Conservation (phyloP, 2,888 invertebrate genomes). For the Hydriomena furcata region DNA sequence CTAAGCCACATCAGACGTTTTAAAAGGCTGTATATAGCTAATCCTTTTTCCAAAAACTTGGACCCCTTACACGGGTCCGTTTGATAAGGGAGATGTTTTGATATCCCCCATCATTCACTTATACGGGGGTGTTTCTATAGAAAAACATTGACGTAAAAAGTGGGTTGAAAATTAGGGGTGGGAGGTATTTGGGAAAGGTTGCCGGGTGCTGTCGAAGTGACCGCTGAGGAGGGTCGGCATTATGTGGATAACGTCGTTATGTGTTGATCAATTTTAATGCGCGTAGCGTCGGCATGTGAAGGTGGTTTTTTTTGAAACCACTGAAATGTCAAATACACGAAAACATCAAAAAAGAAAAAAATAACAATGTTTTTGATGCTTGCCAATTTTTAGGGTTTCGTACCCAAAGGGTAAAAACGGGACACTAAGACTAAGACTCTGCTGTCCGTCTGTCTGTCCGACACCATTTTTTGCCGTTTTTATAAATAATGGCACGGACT, state of each 20-base stretch:
- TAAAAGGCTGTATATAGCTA: slow-evolving; percentile 66
- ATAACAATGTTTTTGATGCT: no score
- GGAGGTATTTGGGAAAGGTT: slow-evolving; percentile 66
- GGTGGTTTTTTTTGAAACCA: slow-evolving; percentile 4
- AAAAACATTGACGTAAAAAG: slow-evolving; percentile 84
- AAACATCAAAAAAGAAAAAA: no score
- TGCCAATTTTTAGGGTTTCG: no score
- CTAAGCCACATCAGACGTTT: slow-evolving; percentile 48
- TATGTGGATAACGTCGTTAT: slow-evolving; percentile 81
- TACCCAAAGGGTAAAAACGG: no score
- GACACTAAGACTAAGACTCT: no score
- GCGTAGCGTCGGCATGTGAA: slow-evolving; percentile 48
- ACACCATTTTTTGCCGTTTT: no score
- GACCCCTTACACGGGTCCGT: slow-evolving; percentile 50
- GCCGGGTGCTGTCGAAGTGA: slow-evolving; percentile 79
- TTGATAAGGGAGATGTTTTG: slow-evolving; percentile 80
- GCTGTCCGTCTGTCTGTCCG: no score
- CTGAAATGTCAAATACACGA: not conserved
- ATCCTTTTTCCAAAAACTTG: slow-evolving; percentile 78
- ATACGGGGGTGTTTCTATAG: slow-evolving; percentile 68
- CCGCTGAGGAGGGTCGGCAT: slow-evolving; percentile 81
- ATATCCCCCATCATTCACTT: slow-evolving; percentile 79
- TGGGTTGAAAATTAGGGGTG: slow-evolving; percentile 71
- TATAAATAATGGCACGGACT: no score
- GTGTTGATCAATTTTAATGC: slow-evolving; percentile 83